Evolutionary conservation across 2,888 invertebrate genomes (phyloP).

Genomic region (Agriopis aurantiaria): DNA sequence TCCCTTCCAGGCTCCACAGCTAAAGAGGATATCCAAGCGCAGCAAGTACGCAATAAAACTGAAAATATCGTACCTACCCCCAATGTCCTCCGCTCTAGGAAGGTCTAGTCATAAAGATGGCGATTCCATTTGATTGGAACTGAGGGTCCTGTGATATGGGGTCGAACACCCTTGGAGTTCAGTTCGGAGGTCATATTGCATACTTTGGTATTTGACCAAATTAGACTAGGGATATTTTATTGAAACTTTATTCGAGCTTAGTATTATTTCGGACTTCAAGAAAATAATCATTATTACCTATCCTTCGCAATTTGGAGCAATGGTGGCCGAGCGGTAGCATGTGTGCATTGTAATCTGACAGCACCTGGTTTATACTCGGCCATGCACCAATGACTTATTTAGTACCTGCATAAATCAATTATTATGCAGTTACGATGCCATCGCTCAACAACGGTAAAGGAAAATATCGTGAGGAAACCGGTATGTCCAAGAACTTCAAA

Average conservation of each 20-base stretch:
- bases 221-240: constrained; percentile 10
- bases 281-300: not conserved
- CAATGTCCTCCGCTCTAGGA: constrained; percentile 44
- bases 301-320: not conserved
- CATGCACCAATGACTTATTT: too few relatives aligned
- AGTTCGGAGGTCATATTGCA: constrained; percentile 27
- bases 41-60: constrained; percentile 40
- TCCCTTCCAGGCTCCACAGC: not conserved
- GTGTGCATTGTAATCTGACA: too few relatives aligned
- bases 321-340: too few relatives aligned
- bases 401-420: too few relatives aligned
- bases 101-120: constrained; percentile 55
- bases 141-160: constrained; percentile 31
- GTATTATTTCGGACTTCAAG: not conserved
- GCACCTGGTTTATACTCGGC: too few relatives aligned
- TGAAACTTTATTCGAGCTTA: not conserved
- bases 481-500: too few relatives aligned
- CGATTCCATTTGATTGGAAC: constrained; percentile 64
- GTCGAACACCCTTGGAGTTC: constrained; percentile 26
- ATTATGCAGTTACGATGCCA: too few relatives aligned
- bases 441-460: too few relatives aligned
- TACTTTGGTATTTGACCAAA: constrained; percentile 26
- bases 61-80: constrained; percentile 40
- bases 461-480: too few relatives aligned
- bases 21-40: constrained; percentile 16